Base-by-base conservation (phyloP, 2,888 invertebrate genomes). In the Phanerotoma sp. region DNA sequence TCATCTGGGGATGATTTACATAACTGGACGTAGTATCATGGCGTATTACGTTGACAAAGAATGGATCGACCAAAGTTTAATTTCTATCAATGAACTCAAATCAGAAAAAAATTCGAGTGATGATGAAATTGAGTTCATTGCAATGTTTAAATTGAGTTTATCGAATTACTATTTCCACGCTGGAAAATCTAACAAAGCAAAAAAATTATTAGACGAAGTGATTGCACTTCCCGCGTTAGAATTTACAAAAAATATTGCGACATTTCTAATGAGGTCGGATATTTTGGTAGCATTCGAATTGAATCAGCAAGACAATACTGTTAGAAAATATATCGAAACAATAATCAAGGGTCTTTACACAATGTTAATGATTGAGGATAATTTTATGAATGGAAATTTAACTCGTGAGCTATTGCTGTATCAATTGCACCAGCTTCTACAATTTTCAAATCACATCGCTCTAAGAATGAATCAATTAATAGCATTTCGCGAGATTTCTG, bases 101-200 rank as follows among this genome's bases (percentile, higher is more conserved):
- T 5, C 62, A 70, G 11, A 20, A 37, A 9, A 44, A 59, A 21
- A 59, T 57, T 25, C 25, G 25, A 25, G 3, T 9, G 5, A 25
- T 25, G 9, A 25, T 25, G 5, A n/a, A 3, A 52, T 54, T 9
- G 54, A 48, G n/a, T 46, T 57, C 5, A 61, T 73, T 18, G 63
- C 62, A n/a, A 52, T 66, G 28, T 77, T 72, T 58, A 71, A 66
- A 62, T 62, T 73, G 35, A 69, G 67, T 54, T 62, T 77, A 38
- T 66, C 74, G 18, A 71, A 75, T 49, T 69, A 67, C 54, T 73
- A 74, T 40, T 72, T 72, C 16, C 69, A 72, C 50, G 65, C 62
- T 47, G 64, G 66, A 16, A 45, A 72, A 66, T 46, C 49, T 6
- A 45, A 64, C 15, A 66, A 68, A 55, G 76, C 68, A n/a, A 65